A percentile compares a stretch with the other conserved stretches of the same genome.
Conservation (phyloP, 1,140 invertebrate genomes). For the Chironomus striatipennis region DNA sequence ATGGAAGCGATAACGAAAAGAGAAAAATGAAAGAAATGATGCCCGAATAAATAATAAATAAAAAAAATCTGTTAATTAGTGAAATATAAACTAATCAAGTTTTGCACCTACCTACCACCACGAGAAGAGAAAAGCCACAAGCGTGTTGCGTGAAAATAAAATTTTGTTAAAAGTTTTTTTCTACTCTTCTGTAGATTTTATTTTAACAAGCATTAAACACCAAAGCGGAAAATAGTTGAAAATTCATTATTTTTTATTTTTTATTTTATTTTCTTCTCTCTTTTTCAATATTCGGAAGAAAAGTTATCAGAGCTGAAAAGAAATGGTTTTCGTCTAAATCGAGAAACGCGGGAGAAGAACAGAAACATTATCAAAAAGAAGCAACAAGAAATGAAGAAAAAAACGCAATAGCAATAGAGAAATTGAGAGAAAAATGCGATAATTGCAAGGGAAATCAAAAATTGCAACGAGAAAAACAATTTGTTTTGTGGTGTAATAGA, state of each 20-base stretch:
- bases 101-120: neutral
- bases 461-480: slow-evolving; percentile 1
- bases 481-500: neutral
- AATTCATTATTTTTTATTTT: no score
- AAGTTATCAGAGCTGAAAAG: slow-evolving; percentile 20
- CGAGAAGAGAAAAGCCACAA: neutral
- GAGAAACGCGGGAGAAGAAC: neutral
- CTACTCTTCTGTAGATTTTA: neutral
- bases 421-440: neutral
- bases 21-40: neutral
- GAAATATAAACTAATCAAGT: neutral
- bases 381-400: neutral
- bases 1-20: no score
- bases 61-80: neutral
- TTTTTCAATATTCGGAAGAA: neutral
- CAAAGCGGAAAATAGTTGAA: slow-evolving; percentile 18
- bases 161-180: neutral
- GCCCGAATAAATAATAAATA: neutral
- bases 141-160: neutral
- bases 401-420: neutral
- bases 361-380: neutral
- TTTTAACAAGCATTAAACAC: neutral
- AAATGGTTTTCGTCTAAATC: neutral
- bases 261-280: no score
- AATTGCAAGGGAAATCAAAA: slow-evolving; percentile 13